Evolutionary conservation across 2,797 vertebrate genomes (phyloP).

Genomic region (Gambusia yucatana): DNA sequence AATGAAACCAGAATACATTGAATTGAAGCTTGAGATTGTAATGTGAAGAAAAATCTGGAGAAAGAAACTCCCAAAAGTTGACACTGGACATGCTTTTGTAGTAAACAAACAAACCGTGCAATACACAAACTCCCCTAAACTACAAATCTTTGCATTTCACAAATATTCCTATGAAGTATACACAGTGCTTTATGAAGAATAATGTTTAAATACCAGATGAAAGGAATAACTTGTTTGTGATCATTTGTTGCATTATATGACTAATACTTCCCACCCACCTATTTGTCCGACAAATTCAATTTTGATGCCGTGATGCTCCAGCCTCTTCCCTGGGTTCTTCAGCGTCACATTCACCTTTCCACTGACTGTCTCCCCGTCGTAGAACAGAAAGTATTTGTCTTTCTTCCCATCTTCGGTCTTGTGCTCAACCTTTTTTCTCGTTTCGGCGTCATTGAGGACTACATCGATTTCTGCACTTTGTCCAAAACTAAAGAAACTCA

Average conservation of each 20-base stretch:
- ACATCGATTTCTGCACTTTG: constrained; percentile 95
- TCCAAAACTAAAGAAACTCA: constrained; percentile 97
- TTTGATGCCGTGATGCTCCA: constrained; percentile 98
- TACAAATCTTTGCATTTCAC: too few species aligned
- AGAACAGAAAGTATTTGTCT: constrained; percentile 96
- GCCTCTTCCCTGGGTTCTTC: constrained; percentile 92
- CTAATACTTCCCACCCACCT: constrained; percentile 79
- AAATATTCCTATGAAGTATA: background rate
- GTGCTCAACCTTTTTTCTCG: constrained; percentile 92
- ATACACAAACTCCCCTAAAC: too few species aligned
- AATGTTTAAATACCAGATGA: background rate
- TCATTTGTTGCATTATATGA: background rate
- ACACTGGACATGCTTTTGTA: background rate
- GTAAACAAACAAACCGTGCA: background rate
- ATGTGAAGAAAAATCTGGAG: background rate
- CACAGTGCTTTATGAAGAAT: background rate
- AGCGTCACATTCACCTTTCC: constrained; percentile 93
- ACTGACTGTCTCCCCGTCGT: constrained; percentile 95
- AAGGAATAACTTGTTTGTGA: background rate
- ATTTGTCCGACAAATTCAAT: constrained; percentile 98
- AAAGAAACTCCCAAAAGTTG: background rate
- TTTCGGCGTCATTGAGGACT: constrained; percentile 90
- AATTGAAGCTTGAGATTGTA: background rate
- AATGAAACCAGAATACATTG: background rate
- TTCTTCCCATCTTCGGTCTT: constrained; percentile 96